Evolutionary conservation across 2,888 invertebrate genomes (phyloP), one percentile per base, ranked within the genome.

Genomic region (Hirtodrosophila duncani): DNA sequence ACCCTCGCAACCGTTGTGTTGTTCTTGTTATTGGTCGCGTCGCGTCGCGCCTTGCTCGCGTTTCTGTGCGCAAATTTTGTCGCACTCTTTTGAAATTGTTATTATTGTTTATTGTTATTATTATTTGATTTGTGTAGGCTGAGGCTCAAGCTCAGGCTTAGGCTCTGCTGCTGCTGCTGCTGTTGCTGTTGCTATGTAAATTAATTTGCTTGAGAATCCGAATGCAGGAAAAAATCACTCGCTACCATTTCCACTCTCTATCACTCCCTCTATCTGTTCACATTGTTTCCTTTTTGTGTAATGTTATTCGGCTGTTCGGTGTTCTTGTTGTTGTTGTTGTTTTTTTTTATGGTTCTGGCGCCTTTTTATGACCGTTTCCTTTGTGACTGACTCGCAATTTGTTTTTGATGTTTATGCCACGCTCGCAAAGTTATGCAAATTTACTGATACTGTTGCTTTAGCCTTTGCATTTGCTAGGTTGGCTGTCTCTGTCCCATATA

Each of bases 401-500:
- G 70, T 56, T 63, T 60, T 60, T 63, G 61, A 65, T 62, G 68
- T 70, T 58, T 46, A 57, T 63, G 68, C 72, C 49, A 49, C 57
- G 53, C 46, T 48, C 44, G 57, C 46, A 46, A 59, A 57, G 53
- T 53, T 63, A 67, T 67, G 67, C 49, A 67, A 67, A 67, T 66
- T 60, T 49, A n/a, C 37, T 20, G n/a, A n/a, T n/a, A n/a, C n/a
- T n/a, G n/a, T n/a, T n/a, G n/a, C n/a, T n/a, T n/a, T n/a, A n/a
- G n/a, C n/a, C n/a, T n/a, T n/a, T n/a, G n/a, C n/a, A n/a, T n/a
- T n/a, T n/a, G n/a, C n/a, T n/a, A 20, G 21, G 26, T n/a, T 10
- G 11, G 16, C 29, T 20, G 14, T 20, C 14, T 16, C 17, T 9
- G 8, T 14, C 11, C 7, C 3, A 10, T n/a, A 20, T 7, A 36